phyloP scores from a whole-genome alignment of 2,113 vertebrate species.

The Hystrix cristata region DNA sequence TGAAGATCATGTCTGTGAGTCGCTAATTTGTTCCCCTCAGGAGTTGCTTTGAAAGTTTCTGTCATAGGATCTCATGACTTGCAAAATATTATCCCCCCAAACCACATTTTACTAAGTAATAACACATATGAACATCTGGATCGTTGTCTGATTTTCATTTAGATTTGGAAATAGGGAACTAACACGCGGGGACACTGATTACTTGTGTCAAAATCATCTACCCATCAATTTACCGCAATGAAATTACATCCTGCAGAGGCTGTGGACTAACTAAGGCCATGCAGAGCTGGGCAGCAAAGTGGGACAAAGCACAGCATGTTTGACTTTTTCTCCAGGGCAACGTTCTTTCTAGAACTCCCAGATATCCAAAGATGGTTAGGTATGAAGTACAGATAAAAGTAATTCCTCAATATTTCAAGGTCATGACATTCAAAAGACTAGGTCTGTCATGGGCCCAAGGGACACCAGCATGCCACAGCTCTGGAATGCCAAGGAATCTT shows the following conservation, averaged over 20 bases:
- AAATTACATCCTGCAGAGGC: not conserved
- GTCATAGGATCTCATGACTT: not conserved
- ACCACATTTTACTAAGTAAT: constrained; percentile 40
- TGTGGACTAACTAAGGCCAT: not conserved
- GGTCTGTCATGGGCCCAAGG: not conserved
- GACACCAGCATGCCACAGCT: not conserved
- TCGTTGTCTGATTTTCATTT: constrained; percentile 62
- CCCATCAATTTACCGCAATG: not conserved
- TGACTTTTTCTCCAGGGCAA: not conserved
- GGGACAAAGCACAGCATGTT: not conserved
- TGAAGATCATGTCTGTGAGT: not conserved
- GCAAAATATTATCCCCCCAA: constrained; percentile 15
- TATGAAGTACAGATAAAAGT: not conserved
- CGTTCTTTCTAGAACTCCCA: not conserved
- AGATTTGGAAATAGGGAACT: constrained; percentile 57
- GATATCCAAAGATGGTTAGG: not conserved
- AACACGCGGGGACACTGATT: not conserved
- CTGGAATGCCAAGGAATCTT: not conserved
- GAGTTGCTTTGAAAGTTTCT: constrained; percentile 49
- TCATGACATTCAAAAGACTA: not conserved
- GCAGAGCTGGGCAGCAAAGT: not conserved
- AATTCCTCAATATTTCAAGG: not conserved
- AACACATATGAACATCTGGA: constrained; percentile 32
- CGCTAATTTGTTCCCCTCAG: not conserved
- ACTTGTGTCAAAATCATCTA: not conserved